These are phyloP conservation scores for Dasypolia templi DNA, from an alignment of 2,888 invertebrate genomes.

Conservation along the genomic window DNA sequence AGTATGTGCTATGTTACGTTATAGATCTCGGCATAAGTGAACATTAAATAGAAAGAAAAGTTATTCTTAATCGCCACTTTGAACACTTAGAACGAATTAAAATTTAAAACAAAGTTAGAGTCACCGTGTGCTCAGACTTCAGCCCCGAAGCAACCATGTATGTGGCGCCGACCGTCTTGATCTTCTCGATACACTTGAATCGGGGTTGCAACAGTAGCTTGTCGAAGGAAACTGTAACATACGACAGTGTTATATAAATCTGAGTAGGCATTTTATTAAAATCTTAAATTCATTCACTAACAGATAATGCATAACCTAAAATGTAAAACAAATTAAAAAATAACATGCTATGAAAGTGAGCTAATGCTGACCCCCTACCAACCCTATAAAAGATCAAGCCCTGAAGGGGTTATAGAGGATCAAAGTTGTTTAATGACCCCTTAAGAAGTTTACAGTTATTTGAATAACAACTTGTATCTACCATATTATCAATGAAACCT, in stretches of 20 bases:
- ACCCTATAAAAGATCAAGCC: no score
- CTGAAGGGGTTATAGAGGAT: not conserved
- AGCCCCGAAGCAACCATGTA: constrained; percentile 99
- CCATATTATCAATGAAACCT: constrained; percentile 75
- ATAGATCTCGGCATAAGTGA: no score
- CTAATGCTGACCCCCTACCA: no score
- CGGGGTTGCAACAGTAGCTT: constrained; percentile 95
- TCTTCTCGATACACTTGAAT: constrained; percentile 97
- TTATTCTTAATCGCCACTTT: no score
- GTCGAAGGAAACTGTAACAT: constrained; percentile 95
- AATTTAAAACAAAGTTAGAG: not conserved
- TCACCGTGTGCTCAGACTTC: constrained; percentile 92
- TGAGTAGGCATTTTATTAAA: not conserved
- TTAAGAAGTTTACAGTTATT: not conserved
- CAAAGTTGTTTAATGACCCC: not conserved
- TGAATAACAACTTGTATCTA: not conserved
- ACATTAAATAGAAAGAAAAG: no score
- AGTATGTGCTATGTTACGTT: no score
- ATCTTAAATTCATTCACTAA: not conserved
- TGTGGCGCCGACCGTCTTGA: constrained; percentile 98
- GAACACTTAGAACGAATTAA: not conserved
- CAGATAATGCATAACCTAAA: not conserved
- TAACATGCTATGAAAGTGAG: no score
- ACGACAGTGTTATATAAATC: not conserved
- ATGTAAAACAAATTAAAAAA: no score